Conservation (phyloP, 2,888 invertebrate species). For the Tinea semifulvella region DNA sequence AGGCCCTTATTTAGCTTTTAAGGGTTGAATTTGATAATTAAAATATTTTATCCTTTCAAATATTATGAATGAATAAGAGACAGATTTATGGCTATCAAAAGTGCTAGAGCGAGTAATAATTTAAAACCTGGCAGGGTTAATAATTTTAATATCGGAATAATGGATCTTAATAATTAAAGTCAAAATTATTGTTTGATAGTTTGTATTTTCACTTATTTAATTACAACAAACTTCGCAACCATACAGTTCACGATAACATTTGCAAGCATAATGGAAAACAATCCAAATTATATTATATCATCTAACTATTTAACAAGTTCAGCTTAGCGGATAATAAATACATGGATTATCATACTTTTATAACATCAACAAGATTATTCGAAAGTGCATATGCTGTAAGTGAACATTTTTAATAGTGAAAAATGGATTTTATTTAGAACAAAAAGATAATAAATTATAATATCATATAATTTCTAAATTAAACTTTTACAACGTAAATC, state of each 20-base stretch:
- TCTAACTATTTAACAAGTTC: not conserved
- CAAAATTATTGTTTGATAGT: not conserved
- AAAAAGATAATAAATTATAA: slow-evolving; percentile 9
- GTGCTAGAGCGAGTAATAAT: no score
- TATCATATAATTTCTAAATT: slow-evolving; percentile 10
- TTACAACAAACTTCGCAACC: slow-evolving; percentile 6
- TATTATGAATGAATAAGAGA: no score
- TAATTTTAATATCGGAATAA: not conserved
- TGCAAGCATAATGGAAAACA: not conserved
- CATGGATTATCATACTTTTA: not conserved
- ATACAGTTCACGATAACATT: slow-evolving; percentile 6
- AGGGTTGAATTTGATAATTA: no score
- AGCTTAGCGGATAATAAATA: slow-evolving; percentile 7
- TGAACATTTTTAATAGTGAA: no score
- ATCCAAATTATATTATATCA: not conserved
- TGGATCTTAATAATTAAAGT: not conserved
- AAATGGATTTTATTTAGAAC: no score
- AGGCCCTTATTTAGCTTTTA: no score
- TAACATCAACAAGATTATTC: not conserved
- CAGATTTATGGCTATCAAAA: no score
- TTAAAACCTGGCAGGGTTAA: no score
- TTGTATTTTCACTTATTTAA: slow-evolving; percentile 1
- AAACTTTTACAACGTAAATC: slow-evolving; percentile 7
- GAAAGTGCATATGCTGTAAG: slow-evolving; percentile 9
- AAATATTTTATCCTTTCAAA: no score